Evolutionary conservation across 2,113 vertebrate genomes (phyloP), one percentile per base, ranked within the genome.

Genomic region (Petrocephalus microphthalmus): DNA sequence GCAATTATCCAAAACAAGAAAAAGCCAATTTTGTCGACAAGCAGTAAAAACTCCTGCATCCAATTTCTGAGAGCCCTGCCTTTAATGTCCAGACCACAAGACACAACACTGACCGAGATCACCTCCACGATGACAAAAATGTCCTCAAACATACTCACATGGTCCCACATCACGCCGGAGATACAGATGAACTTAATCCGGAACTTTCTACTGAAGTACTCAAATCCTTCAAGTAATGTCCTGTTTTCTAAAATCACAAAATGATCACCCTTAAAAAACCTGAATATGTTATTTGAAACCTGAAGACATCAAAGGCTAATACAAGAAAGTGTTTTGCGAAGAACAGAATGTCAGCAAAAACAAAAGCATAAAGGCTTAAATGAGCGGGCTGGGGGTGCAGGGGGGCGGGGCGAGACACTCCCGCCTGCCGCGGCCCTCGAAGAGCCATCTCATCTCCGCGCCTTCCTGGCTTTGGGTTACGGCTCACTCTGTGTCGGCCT

Each of bases 301-400:
- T 42, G 33, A 78, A 15, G 29, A 78, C 33, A 37, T 78, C 71
- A 78, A 78, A 78, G 71, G 17, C 71, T 37, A 42, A 78, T 10
- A 78, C 29, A 78, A 78, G 71, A 78, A 78, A 78, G 71, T 37
- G 15, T 42, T 42, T 37, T 42, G 2, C 19, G 71, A 42, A 78
- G 71, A 78, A 78, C 7, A 78, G 33, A 78, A 42, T 42, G 71
- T 78, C 71, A 78, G 71, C 71, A 78, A 78, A 78, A 78, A 78
- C 17, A 5, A 78, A 19, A 42, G 71, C 29, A 42, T 37, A 33
- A 78, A 78, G 71, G 71, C 71, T 78, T 78, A 42, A 78, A 42
- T 78, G 64, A 71, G n/a, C 64, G 4, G 64, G 64, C 64, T 37
- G 71, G 5, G 13, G 71, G 33, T 0, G 6, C 71, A 37, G 29